These are phyloP conservation scores for Polydrusus cervinus DNA, from an alignment of 2,888 invertebrate genomes.

Conservation along the genomic window DNA sequence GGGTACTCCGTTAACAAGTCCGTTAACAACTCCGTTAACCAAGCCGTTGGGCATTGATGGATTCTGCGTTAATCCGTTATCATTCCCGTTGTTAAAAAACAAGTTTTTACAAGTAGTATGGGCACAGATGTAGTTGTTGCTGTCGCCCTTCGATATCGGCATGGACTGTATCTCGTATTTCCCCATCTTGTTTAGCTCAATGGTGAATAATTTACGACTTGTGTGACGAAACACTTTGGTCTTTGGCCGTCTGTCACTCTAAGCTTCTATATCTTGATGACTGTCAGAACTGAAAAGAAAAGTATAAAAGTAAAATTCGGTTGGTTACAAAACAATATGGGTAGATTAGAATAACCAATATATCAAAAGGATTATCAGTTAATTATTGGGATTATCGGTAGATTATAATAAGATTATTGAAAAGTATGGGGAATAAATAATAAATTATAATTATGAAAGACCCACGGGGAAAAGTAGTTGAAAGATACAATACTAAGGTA, in stretches of 20 bases:
- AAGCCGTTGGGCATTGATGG: background rate
- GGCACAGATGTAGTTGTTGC: slow-evolving; percentile 57
- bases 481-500: background rate
- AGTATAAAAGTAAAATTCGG: slow-evolving; percentile 31
- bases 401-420: slow-evolving; percentile 24
- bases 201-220: slow-evolving; percentile 29
- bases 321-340: background rate
- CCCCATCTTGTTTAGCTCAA: slow-evolving; percentile 58
- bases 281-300: slow-evolving; percentile 50
- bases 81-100: slow-evolving; percentile 34
- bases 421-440: slow-evolving; percentile 13
- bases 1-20: slow-evolving; percentile 12
- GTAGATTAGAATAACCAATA: slow-evolving; percentile 30
- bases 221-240: slow-evolving; percentile 22
- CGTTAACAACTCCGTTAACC: slow-evolving; percentile 37
- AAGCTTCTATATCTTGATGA: slow-evolving; percentile 44
- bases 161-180: slow-evolving; percentile 64
- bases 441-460: background rate
- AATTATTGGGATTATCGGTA: slow-evolving; percentile 12
- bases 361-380: slow-evolving; percentile 34
- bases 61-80: background rate
- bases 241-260: slow-evolving; percentile 34
- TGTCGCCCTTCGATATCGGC: slow-evolving; percentile 60
- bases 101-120: slow-evolving; percentile 57
- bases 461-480: background rate